Percentiles rank a stretch among this genome's conserved stretches.
Evolutionary conservation across 2,888 invertebrate species (phyloP).

Genomic region (Syrista parreyssii): DNA sequence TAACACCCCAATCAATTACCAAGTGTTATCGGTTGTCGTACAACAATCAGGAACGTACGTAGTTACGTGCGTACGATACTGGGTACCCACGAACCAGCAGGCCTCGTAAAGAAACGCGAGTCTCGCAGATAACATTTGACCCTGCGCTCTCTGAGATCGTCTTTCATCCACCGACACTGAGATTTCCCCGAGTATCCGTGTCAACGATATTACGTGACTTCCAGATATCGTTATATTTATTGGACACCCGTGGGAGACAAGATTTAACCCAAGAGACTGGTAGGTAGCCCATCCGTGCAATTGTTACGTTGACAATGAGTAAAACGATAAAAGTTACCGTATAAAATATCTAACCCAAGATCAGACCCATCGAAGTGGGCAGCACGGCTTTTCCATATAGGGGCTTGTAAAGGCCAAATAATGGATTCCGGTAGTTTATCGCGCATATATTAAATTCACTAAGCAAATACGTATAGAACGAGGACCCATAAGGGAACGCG

Average conservation of each 20-base stretch:
- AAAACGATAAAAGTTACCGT: neutral
- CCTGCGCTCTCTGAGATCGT: neutral
- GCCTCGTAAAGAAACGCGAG: neutral
- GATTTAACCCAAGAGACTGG: neutral
- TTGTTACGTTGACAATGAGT: neutral
- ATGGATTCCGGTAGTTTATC: neutral
- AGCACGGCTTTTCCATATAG: neutral
- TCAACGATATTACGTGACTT: neutral
- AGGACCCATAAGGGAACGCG: neutral
- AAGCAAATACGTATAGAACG: neutral
- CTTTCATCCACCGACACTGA: neutral
- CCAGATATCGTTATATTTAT: neutral
- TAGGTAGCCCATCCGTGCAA: neutral
- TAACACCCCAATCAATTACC: neutral
- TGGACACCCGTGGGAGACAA: neutral
- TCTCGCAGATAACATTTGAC: neutral
- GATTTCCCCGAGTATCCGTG: neutral
- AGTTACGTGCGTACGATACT: neutral
- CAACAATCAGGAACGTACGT: neutral
- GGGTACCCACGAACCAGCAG: neutral
- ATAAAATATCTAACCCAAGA: neutral
- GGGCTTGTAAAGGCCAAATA: neutral
- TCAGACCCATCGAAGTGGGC: neutral
- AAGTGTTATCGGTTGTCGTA: neutral
- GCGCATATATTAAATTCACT: neutral